Evolutionary conservation across 2,888 invertebrate species (phyloP), one percentile per base, ranked within the genome.

Genomic region (Amphipoea oculea): DNA sequence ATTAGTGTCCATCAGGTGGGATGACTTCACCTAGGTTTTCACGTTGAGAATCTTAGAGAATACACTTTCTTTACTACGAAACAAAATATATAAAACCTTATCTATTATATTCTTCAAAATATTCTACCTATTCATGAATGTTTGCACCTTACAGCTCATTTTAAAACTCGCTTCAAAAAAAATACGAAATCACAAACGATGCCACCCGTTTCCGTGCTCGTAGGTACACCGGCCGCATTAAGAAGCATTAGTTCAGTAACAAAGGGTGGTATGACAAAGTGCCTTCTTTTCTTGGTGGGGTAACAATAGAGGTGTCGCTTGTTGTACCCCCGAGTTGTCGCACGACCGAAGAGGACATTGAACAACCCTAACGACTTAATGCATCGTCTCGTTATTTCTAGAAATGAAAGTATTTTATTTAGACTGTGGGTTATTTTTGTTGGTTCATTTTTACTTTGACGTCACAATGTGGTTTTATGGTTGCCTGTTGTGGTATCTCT

Each of bases 221-320:
- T 90, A 91, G 90, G 90, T 89, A 91, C 89, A 92, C 89, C 88
- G 90, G 88, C 89, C 90, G 91, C 94, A 94, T 95, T 94, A 94
- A 95, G 93, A 91, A 92, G 94, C 95, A 95, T 95, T 95, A 95
- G 94, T 93, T 92, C 90, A 87, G 91, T 93, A 92, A 95, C 95
- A 96, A 95, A 95, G 93, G 93, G 92, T 91, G 90, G 92, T 92
- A 91, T 94, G 94, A 95, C 94, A 94, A 94, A 95, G 95, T 95
- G 94, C 92, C 93, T 93, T 91, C 90, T 90, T 89, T 86, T 87
- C 87, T 89, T 88, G 92, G 91, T 83, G 87, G 88, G 90, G 91
- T 89, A 90, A 94, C 93, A 94, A 94, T 91, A 90, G 92, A 90
- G 89, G 91, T 91, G 92, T 91, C 90, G 91, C 86, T 88, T 88